Percentiles rank a stretch among this genome's conserved stretches.
Conservation (phyloP, 2,888 invertebrate species). For the Dryobota labecula region DNA sequence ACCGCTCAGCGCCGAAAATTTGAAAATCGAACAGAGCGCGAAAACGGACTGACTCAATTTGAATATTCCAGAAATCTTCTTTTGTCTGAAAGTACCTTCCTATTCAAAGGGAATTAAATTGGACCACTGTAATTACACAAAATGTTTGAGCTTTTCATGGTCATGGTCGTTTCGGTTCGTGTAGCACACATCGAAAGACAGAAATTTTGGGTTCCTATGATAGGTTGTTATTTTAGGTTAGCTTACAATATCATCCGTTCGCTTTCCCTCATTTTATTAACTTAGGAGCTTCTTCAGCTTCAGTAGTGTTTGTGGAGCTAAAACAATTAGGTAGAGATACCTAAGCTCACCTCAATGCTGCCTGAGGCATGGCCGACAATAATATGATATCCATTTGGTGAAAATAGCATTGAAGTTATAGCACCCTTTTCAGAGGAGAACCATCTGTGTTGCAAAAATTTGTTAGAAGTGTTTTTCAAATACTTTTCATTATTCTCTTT, state of each 20-base stretch:
- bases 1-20: neutral
- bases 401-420: slow-evolving; percentile 82
- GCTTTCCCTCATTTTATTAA: slow-evolving; percentile 36
- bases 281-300: slow-evolving; percentile 28
- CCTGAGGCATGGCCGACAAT: slow-evolving; percentile 87
- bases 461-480: slow-evolving; percentile 76
- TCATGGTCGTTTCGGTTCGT: slow-evolving; percentile 2
- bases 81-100: slow-evolving; percentile 1
- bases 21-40: neutral
- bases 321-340: slow-evolving; percentile 37
- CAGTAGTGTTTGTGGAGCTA: slow-evolving; percentile 38
- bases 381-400: slow-evolving; percentile 82
- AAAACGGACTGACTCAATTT: neutral
- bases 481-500: slow-evolving; percentile 75
- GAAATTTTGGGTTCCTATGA: neutral
- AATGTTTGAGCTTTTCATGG: slow-evolving; percentile 13
- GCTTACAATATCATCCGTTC: slow-evolving; percentile 29
- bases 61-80: slow-evolving; percentile 2
- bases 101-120: slow-evolving; percentile 27
- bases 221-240: slow-evolving; percentile 47
- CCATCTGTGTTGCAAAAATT: slow-evolving; percentile 79
- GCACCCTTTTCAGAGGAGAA: slow-evolving; percentile 79
- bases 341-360: slow-evolving; percentile 82
- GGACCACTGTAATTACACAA: slow-evolving; percentile 10
- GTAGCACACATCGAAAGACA: slow-evolving; percentile 14